Conservation (phyloP, 2,888 invertebrate species). For the Diaperis boleti region DNA sequence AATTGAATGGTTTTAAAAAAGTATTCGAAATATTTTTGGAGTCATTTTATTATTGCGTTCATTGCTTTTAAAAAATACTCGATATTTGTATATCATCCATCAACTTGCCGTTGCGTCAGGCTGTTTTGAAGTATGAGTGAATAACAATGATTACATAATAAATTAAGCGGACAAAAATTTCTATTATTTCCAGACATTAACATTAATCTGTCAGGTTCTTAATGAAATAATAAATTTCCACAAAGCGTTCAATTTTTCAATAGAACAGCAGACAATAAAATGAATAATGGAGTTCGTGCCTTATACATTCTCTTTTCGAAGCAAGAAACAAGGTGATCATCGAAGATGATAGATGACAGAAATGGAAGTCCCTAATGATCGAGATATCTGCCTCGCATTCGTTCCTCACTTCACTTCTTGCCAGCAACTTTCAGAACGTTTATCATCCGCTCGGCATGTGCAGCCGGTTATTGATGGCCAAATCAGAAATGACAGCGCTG, state of each 20-base stretch:
- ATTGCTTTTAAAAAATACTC: neutral
- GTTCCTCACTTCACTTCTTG: constrained; percentile 58
- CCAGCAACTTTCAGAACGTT: constrained; percentile 60
- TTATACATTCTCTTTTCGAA: constrained; percentile 47
- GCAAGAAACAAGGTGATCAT: constrained; percentile 47
- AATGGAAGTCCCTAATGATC: constrained; percentile 63
- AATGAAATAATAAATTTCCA: neutral
- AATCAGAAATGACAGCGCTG: constrained; percentile 65
- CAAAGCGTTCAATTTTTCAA: neutral
- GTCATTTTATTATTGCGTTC: neutral
- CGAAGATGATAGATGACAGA: constrained; percentile 62
- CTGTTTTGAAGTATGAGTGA: neutral
- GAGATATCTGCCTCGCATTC: constrained; percentile 61
- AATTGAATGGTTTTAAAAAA: too few species aligned
- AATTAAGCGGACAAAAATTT: neutral
- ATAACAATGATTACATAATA: neutral
- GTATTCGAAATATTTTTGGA: neutral
- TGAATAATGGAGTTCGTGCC: constrained; percentile 50
- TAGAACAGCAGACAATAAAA: constrained; percentile 46
- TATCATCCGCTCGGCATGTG: constrained; percentile 61
- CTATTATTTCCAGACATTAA: neutral
- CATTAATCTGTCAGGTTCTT: neutral
- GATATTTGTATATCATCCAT: neutral
- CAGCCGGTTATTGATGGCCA: constrained; percentile 64
- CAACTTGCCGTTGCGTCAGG: neutral